These are phyloP conservation scores for Troides aeacus DNA, from an alignment of 2,888 invertebrate species.

Conservation along the genomic window DNA sequence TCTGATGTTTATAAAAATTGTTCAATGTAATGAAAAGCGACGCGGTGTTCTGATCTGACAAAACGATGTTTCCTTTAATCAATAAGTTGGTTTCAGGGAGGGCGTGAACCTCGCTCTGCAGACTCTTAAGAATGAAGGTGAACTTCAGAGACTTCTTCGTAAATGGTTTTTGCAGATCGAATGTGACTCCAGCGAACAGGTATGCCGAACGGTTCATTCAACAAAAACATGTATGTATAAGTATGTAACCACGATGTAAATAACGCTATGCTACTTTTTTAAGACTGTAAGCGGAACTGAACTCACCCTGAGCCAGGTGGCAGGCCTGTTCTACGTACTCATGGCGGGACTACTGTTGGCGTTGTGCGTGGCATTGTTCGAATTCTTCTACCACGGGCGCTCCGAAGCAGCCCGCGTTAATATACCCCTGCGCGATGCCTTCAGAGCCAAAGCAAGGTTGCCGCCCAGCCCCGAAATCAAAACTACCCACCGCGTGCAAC, in stretches of 20 bases:
- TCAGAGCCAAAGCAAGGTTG: slow-evolving; percentile 90
- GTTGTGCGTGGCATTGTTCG: slow-evolving; percentile 92
- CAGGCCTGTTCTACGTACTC: slow-evolving; percentile 98
- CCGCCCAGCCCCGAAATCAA: slow-evolving; percentile 75
- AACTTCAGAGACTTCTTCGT: slow-evolving; percentile 92
- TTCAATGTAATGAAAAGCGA: not conserved
- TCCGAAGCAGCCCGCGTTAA: slow-evolving; percentile 88
- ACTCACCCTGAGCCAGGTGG: slow-evolving; percentile 95
- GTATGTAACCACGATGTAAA: no score
- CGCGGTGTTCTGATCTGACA: slow-evolving; percentile 10
- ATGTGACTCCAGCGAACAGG: slow-evolving; percentile 45
- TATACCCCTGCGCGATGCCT: slow-evolving; percentile 89
- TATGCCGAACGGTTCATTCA: slow-evolving; percentile 2
- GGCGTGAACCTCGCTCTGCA: slow-evolving; percentile 95
- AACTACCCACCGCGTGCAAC: slow-evolving; percentile 36
- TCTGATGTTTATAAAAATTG: slow-evolving; percentile 10
- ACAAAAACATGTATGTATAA: no score
- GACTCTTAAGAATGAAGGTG: slow-evolving; percentile 93
- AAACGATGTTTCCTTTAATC: slow-evolving; percentile 24
- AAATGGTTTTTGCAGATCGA: slow-evolving; percentile 87
- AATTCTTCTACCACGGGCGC: slow-evolving; percentile 95
- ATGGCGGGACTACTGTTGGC: slow-evolving; percentile 95
- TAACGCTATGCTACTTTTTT: slow-evolving; percentile 30
- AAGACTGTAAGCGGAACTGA: slow-evolving; percentile 89
- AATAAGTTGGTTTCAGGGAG: slow-evolving; percentile 83